A percentile compares a stretch with the other conserved stretches of the same genome.
These are phyloP conservation scores for Dendropsophus ebraccatus DNA, from an alignment of 2,113 vertebrate species.

Conservation along the genomic window DNA sequence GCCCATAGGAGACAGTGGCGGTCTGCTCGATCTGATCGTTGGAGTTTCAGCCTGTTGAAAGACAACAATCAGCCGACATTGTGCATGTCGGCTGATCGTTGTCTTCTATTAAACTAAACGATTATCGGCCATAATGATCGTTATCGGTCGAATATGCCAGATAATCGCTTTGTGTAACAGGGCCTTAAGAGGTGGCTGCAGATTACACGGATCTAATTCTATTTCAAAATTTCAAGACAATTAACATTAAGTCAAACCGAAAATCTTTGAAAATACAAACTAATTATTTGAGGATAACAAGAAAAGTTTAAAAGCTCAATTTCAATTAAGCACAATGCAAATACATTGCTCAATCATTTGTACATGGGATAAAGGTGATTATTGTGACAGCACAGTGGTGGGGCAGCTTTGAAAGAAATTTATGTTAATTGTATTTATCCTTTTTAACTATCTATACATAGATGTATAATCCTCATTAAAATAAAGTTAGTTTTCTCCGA, in stretches of 20 bases:
- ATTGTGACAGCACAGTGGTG: background rate
- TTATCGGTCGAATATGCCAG: no score
- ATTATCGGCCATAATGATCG: no score
- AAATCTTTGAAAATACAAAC: background rate
- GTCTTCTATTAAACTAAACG: no score
- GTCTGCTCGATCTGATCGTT: no score
- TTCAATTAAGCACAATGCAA: background rate
- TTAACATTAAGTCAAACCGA: background rate
- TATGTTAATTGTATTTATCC: conserved; percentile 9
- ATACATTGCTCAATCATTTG: background rate
- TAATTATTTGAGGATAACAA: background rate
- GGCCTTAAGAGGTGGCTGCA: background rate
- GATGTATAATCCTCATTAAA: conserved; percentile 6
- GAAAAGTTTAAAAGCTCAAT: background rate
- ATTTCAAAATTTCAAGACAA: background rate
- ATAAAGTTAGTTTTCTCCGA: background rate
- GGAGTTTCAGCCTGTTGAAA: no score
- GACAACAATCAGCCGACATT: no score
- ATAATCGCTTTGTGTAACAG: no score
- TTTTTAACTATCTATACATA: background rate
- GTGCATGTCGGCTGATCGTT: no score
- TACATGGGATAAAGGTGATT: background rate
- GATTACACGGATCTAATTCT: background rate
- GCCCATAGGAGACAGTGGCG: no score
- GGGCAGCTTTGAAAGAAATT: background rate